Percentiles rank a stretch among this genome's conserved stretches.
Evolutionary conservation across 2,113 vertebrate genomes (phyloP).

Genomic region (Stercorarius parasiticus): DNA sequence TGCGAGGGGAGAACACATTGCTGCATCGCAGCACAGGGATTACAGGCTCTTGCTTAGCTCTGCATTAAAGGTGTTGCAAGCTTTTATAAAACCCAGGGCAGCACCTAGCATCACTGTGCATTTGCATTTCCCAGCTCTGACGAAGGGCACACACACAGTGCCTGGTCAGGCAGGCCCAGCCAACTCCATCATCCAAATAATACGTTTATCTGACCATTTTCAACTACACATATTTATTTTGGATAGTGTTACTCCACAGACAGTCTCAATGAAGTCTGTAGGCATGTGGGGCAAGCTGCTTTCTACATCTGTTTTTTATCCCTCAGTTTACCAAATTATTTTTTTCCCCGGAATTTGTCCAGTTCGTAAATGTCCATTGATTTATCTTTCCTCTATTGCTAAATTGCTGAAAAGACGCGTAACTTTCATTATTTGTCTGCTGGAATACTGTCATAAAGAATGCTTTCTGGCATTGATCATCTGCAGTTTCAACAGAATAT

Average conservation of each 20-base stretch:
- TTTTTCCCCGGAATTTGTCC: neutral
- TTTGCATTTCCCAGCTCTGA: slow-evolving; percentile 19
- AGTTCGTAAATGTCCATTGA: neutral
- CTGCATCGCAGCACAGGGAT: slow-evolving; percentile 36
- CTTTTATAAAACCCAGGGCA: neutral
- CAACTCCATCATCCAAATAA: neutral
- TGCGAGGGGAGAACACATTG: slow-evolving; percentile 5
- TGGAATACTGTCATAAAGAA: neutral
- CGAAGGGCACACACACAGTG: rapidly evolving
- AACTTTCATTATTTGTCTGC: neutral
- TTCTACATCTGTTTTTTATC: neutral
- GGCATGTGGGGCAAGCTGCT: neutral
- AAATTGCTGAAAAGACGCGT: neutral
- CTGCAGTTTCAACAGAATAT: neutral
- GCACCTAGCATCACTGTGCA: neutral
- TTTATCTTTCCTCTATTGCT: neutral
- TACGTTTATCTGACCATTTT: neutral
- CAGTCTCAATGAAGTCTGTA: neutral
- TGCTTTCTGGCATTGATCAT: neutral
- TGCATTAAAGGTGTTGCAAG: slow-evolving; percentile 3
- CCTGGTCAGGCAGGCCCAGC: neutral
- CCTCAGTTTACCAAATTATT: neutral
- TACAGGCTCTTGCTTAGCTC: slow-evolving; percentile 23
- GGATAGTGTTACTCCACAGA: neutral
- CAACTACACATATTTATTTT: neutral